Base-by-base conservation (phyloP, 1,140 invertebrate genomes). In the Drosophila athabasca region DNA sequence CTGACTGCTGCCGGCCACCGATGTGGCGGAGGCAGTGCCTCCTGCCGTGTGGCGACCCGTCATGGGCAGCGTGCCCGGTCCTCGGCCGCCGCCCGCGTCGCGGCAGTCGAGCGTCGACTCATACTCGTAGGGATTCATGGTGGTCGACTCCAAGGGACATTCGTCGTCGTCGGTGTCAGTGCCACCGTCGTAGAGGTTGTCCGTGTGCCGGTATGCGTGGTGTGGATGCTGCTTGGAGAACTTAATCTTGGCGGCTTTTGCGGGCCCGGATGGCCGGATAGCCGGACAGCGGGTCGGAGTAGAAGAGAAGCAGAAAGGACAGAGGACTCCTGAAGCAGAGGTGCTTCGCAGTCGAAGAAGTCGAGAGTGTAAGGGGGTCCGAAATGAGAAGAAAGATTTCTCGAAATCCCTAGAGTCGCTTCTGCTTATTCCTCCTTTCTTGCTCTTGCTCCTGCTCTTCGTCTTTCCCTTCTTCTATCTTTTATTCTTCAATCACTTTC, bases 91-190 rank as follows among this genome's bases (percentile, higher is more conserved):
- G 73, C 85, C 87, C 48, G 67, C 67, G 77, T 91, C 90, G 51
- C 90, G 90, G 73, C 90, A 91, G 70, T 91, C 90, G 62, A 91
- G 76, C 54, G 90, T 91, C 29, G 90, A 90, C 75, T 91, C 90
- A 84, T 90, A 91, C 78, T 91, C 90, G 81, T 91, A 91, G 50
- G 90, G 84, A 91, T 91, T 91, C 90, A 91, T 91, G 51, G 83
- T 90, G 73, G 80, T 89, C 58, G 90, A 84, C 70, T 91, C 90
- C 88, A 91, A 84, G 57, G 90, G 90, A 91, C 90, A 91, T 91
- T 91, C 90, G 90, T 91, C 90, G 90, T 91, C 90, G 90, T 91
- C 90, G 76, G 90, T 91, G 72, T 91, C 90, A 76, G 90, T 91
- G 90, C 90, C 90, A 87, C 90, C 90, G 90, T 91, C 90, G 90